Evolutionary conservation across 2,797 vertebrate genomes (phyloP), one percentile per base, ranked within the genome.

Genomic region (Craterocephalus amniculus): DNA sequence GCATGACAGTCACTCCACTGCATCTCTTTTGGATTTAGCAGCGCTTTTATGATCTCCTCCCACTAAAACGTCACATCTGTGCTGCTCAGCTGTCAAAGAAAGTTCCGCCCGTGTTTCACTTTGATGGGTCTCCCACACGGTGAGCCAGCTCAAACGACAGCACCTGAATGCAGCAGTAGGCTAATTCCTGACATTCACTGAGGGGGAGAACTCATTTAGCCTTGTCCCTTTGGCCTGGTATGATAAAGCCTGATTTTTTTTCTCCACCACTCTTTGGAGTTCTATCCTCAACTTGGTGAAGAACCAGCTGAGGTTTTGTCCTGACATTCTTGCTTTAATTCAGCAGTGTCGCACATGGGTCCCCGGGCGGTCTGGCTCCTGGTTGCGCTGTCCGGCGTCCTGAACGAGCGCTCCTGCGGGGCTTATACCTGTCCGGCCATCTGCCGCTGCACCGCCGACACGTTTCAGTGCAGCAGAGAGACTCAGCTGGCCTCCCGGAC

Each of bases 351-450:
- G 31, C 56, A 3, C 83, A 92, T 91, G 91, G 70, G 79, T 86
- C 67, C 34, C 69, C 35, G 52, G 73, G 78, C 40, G 74, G 62
- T 88, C 72, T 77, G 84, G 82, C 76, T 90, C 72, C 69, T 88
- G 72, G 6, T 90, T 55, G 70, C 64, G 56, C 78, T 92, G 78
- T 82, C 72, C 83, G 45, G 26, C 32, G 68, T 80, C 66, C 75
- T 88, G 81, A 31, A 32, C 4, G 74, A 22, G 79, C 79, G 73
- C 76, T 75, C 71, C 74, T 81, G 83, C 74, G 72, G 83, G 24
- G 83, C 84, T 5, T 91, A 70, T 74, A 76, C 69, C 60, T 95
- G 94, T 78, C 94, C 93, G 16, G 4, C 60, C 74, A 87, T 94
- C 79, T 95, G 94, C 84, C 79, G 70, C 69, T 95, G 94, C 83